Conservation (phyloP, 2,888 invertebrate species). For the Galeopsomyia nigrocyanea region DNA sequence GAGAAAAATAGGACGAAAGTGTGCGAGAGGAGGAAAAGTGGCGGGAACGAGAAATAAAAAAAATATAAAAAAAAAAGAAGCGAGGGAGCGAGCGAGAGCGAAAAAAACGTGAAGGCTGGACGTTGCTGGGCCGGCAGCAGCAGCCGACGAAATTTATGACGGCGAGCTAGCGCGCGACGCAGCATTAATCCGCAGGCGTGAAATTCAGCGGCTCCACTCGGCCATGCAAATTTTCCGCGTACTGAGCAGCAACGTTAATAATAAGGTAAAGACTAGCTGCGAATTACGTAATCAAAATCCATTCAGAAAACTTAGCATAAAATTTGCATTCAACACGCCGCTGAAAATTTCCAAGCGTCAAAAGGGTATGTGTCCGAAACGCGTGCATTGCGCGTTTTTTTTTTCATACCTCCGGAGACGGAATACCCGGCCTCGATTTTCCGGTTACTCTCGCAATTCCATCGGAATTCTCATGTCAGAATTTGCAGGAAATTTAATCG, state of each 20-base stretch:
- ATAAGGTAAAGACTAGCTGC: constrained; percentile 12
- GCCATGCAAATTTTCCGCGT: constrained; percentile 20
- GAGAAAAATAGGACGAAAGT: constrained; percentile 15
- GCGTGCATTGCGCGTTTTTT: too few relatives aligned
- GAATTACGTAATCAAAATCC: constrained; percentile 19
- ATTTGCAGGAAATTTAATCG: too few relatives aligned
- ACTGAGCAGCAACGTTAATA: constrained; percentile 18
- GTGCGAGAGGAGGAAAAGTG: not conserved
- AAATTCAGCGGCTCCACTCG: constrained; percentile 6
- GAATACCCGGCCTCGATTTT: too few relatives aligned
- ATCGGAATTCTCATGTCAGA: too few relatives aligned
- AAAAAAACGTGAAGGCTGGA: constrained; percentile 4
- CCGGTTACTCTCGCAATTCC: too few relatives aligned
- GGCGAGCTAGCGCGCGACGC: not conserved
- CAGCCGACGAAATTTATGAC: not conserved
- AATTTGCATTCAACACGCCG: not conserved
- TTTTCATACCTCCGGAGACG: too few relatives aligned
- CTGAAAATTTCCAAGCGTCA: not conserved
- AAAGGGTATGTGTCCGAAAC: too few relatives aligned
- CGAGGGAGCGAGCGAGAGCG: not conserved
- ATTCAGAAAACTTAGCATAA: constrained; percentile 11
- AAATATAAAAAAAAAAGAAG: not conserved
- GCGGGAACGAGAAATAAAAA: not conserved
- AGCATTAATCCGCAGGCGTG: not conserved
- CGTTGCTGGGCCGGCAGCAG: not conserved